These are phyloP conservation scores for Enteromius viviparus DNA, from an alignment of 2,797 vertebrate species.

Conservation along the genomic window DNA sequence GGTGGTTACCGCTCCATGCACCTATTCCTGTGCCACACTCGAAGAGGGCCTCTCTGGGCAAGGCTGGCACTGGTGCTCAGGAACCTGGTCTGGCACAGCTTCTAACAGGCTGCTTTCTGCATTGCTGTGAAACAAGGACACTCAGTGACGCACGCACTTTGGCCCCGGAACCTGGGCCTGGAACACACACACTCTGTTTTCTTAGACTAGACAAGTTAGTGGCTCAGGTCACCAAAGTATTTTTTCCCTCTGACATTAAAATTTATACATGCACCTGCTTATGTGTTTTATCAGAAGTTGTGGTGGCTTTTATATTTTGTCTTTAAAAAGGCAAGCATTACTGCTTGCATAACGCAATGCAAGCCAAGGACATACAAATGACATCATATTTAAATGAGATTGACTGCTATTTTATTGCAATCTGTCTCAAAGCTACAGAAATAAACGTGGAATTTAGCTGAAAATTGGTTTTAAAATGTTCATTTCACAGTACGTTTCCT, in stretches of 20 bases:
- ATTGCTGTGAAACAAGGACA: constrained; percentile 30
- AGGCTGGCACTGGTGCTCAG: constrained; percentile 48
- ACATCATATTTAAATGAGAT: neutral
- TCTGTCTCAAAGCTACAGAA: neutral
- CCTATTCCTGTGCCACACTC: constrained; percentile 36
- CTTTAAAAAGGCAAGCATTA: neutral
- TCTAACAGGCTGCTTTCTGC: constrained; percentile 29
- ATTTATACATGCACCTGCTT: neutral
- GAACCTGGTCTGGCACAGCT: constrained; percentile 37
- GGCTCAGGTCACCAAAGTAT: neutral
- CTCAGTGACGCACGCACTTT: constrained; percentile 39
- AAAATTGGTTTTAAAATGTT: neutral
- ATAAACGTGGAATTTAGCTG: neutral
- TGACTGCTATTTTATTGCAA: neutral
- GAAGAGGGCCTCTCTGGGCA: constrained; percentile 42
- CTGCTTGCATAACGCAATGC: neutral
- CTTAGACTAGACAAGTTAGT: neutral
- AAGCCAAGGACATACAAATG: neutral
- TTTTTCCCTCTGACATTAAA: neutral
- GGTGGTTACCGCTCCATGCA: constrained; percentile 56
- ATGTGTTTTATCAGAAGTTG: neutral
- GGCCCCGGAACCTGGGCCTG: constrained; percentile 10
- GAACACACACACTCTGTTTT: constrained; percentile 12
- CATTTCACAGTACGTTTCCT: neutral
- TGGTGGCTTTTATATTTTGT: neutral